A percentile compares a stretch with the other conserved stretches of the same genome.
Conservation (phyloP, 2,888 invertebrate species). For the Hypena proboscidalis region DNA sequence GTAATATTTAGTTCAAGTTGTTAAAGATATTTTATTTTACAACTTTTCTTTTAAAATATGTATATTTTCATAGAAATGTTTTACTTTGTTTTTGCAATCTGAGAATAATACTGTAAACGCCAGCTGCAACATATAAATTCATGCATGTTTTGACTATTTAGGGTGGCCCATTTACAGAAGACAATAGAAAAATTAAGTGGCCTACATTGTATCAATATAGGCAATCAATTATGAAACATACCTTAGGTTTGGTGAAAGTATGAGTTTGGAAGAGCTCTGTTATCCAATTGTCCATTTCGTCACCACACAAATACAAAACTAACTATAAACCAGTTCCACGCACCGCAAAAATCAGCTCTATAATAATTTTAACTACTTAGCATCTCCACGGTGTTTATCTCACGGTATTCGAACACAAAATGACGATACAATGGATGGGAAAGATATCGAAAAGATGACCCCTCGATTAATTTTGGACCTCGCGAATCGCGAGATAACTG, state of each 20-base stretch:
- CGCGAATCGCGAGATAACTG: conserved; percentile 77
- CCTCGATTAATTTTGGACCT: conserved; percentile 62
- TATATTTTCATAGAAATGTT: too few relatives aligned
- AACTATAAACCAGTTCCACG: conserved; percentile 11
- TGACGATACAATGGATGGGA: conserved; percentile 68
- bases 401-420: conserved; percentile 66
- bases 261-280: conserved; percentile 78
- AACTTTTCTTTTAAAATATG: too few relatives aligned
- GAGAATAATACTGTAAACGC: too few relatives aligned
- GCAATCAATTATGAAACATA: conserved; percentile 39
- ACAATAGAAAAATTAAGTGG: too few relatives aligned
- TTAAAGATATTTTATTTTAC: too few relatives aligned
- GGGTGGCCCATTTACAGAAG: too few relatives aligned
- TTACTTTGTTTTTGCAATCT: too few relatives aligned
- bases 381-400: conserved; percentile 60
- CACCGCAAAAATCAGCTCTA: conserved; percentile 6
- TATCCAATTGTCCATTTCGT: conserved; percentile 79
- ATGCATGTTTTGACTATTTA: too few relatives aligned
- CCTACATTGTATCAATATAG: background rate
- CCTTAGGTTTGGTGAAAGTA: conserved; percentile 70
- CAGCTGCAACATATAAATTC: too few relatives aligned
- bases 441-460: conserved; percentile 77
- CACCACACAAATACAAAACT: background rate
- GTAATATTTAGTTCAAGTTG: too few relatives aligned
- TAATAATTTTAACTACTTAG: conserved; percentile 9